phyloP scores from a whole-genome alignment of 2,888 invertebrate genomes.

The Nomada fucata region DNA sequence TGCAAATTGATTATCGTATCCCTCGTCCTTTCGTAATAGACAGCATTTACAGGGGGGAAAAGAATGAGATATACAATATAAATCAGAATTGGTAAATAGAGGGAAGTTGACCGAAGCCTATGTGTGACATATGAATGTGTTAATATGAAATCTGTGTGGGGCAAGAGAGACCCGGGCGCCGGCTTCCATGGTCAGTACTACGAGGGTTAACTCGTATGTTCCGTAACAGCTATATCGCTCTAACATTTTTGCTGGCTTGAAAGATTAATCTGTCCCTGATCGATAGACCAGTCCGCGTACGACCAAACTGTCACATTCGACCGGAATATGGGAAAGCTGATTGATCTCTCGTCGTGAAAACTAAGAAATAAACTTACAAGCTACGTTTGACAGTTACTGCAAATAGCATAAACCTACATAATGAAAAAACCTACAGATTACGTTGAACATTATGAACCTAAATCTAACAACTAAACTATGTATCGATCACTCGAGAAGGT shows the following conservation, averaged over 20 bases:
- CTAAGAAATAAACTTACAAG: conserved; percentile 75
- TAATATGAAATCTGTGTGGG: too few species aligned
- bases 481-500: conserved; percentile 71
- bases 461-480: conserved; percentile 76
- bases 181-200: conserved; percentile 7
- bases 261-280: conserved; percentile 68
- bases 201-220: conserved; percentile 42
- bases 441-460: conserved; percentile 77
- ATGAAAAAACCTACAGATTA: conserved; percentile 76
- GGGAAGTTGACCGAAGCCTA: too few species aligned
- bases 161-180: too few species aligned
- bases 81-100: too few species aligned
- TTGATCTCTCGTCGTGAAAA: conserved; percentile 71
- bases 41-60: too few species aligned
- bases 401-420: conserved; percentile 76
- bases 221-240: conserved; percentile 58
- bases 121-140: too few species aligned
- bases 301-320: conserved; percentile 67
- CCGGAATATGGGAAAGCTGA: conserved; percentile 66
- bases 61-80: too few species aligned
- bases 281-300: conserved; percentile 65
- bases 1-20: too few species aligned
- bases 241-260: conserved; percentile 51
- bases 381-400: conserved; percentile 74
- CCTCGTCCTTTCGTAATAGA: too few species aligned